These are phyloP conservation scores for Drosophila algonquin DNA, from an alignment of 2,888 invertebrate species.

Conservation along the genomic window DNA sequence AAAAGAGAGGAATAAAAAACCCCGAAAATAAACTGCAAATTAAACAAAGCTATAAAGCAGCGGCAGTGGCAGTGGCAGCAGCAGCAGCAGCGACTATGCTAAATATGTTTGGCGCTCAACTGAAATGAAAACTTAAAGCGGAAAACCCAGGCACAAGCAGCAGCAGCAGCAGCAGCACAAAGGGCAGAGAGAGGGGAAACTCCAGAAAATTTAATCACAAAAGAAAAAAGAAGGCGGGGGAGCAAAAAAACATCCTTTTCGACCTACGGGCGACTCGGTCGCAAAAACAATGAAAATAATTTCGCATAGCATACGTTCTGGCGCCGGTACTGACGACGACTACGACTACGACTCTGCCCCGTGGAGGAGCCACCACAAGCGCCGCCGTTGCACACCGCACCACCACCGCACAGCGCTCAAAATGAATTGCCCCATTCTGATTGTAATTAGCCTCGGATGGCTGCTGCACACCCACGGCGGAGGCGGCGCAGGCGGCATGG, in stretches of 20 bases:
- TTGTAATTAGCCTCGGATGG: conserved; percentile 83
- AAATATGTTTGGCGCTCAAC: conserved; percentile 46
- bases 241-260: conserved; percentile 6
- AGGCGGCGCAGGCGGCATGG: conserved; percentile 56
- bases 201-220: conserved; percentile 46
- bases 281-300: conserved; percentile 76
- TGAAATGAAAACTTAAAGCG: conserved; percentile 49
- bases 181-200: conserved; percentile 19
- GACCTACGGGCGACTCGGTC: conserved; percentile 27
- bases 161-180: conserved; percentile 1
- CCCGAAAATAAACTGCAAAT: conserved; percentile 47
- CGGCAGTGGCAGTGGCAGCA: too few relatives aligned
- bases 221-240: background rate
- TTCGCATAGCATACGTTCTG: conserved; percentile 72
- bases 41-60: conserved; percentile 43
- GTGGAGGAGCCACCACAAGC: conserved; percentile 19
- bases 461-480: conserved; percentile 80
- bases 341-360: conserved; percentile 8
- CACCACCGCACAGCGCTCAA: conserved; percentile 57
- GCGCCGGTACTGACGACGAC: conserved; percentile 36
- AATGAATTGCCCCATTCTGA: conserved; percentile 83
- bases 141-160: conserved; percentile 8
- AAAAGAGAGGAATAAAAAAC: conserved; percentile 17
- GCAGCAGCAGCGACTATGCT: conserved; percentile 39
- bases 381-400: background rate